Evolutionary conservation across 2,113 vertebrate genomes (phyloP).

Genomic region (Chaetorhynchus papuensis): DNA sequence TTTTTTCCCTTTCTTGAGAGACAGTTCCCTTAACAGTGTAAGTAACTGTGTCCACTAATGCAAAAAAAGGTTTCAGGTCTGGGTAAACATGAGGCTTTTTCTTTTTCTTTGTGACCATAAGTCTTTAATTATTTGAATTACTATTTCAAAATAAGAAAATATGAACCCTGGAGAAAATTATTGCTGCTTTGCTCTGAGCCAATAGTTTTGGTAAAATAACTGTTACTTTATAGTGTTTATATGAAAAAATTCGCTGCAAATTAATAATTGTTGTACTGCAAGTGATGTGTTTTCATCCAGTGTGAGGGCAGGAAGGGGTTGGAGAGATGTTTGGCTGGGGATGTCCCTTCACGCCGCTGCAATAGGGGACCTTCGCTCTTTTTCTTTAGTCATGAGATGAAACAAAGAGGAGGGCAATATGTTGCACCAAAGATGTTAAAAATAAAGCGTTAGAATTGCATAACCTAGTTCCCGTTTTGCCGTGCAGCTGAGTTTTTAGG

Average conservation of each 20-base stretch:
- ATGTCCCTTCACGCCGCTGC: neutral
- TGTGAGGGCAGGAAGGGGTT: neutral
- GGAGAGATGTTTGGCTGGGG: neutral
- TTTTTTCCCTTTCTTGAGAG: neutral
- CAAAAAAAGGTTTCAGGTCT: neutral
- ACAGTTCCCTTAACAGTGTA: neutral
- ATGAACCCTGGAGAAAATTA: neutral
- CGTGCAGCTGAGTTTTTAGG: neutral
- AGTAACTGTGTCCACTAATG: neutral
- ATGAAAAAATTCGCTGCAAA: neutral
- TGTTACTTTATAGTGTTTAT: neutral
- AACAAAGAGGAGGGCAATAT: conserved; percentile 53
- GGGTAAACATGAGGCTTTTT: neutral
- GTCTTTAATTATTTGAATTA: conserved; percentile 23
- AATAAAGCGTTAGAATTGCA: conserved; percentile 50
- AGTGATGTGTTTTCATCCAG: neutral
- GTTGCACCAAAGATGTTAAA: conserved; percentile 58
- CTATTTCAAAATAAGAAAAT: conserved; percentile 12
- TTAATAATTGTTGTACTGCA: neutral
- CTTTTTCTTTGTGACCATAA: neutral
- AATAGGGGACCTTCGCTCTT: neutral
- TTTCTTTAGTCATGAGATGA: conserved; percentile 31
- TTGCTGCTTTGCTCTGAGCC: neutral
- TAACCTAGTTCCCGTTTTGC: conserved; percentile 39
- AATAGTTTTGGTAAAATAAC: neutral